Conservation (phyloP, 1,140 invertebrate genomes). For the Andricus grossulariae region DNA sequence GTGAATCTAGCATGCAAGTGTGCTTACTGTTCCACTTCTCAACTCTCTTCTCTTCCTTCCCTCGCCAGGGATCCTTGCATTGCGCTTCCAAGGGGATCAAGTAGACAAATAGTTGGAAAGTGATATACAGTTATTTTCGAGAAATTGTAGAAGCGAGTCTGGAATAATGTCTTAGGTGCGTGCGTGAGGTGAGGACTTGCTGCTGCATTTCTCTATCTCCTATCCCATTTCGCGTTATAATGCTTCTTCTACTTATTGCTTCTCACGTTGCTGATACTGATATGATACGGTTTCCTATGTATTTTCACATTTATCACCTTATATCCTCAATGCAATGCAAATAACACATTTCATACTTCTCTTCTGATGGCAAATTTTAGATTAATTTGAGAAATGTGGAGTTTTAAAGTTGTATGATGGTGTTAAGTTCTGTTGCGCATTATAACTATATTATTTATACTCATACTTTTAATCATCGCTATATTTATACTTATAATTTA, state of each 20-base stretch:
- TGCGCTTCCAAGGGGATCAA: conserved; percentile 58
- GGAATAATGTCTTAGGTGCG: conserved; percentile 22
- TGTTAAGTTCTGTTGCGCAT: no score
- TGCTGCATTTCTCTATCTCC: background rate
- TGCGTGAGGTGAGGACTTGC: background rate
- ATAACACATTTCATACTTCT: no score
- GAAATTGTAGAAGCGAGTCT: conserved; percentile 59
- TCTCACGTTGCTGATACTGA: no score
- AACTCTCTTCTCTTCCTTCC: conserved; percentile 39
- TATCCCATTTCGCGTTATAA: background rate
- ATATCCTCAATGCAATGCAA: no score
- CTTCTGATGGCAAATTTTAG: no score
- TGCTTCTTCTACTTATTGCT: conserved; percentile 20
- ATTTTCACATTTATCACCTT: no score
- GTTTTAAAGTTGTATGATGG: no score
- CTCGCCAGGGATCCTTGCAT: conserved; percentile 47
- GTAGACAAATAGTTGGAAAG: conserved; percentile 69
- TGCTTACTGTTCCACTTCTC: conserved; percentile 44
- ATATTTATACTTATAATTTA: no score
- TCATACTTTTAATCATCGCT: no score
- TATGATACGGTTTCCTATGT: no score
- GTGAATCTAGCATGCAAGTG: conserved; percentile 57
- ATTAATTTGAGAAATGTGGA: no score
- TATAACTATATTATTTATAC: no score
- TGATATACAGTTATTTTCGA: conserved; percentile 67